Evolutionary conservation across 1,140 invertebrate species (phyloP), one percentile per base, ranked within the genome.

Genomic region (Antheraea pernyi): DNA sequence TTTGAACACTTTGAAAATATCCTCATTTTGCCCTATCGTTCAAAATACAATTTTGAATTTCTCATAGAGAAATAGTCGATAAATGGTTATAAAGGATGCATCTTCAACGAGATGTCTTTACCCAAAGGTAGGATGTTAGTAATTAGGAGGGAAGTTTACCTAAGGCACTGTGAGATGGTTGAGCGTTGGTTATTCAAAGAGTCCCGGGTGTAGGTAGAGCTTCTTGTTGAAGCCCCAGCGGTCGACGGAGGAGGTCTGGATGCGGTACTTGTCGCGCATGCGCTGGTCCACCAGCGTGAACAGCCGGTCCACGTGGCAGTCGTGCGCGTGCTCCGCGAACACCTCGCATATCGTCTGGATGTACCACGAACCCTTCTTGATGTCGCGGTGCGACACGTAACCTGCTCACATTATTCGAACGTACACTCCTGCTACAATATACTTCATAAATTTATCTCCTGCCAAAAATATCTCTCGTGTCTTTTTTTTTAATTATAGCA

Each of bases 271-370:
- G 61, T 72, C 67, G 73, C 86, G 76, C 70, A 95, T 84, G 65
- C 87, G 79, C 72, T 83, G 63, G 75, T 94, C 91, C 7, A 96
- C 95, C 74, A 94, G 93, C 73, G 93, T 94, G 59, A 97, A 91
- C 74, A 97, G 93, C 78, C 95, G 93, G 72, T 94, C 93, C 19
- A 97, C 78, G 80, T 96, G 93, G 39, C 89, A 91, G 75, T 94
- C 86, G 76, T 94, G 91, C 9, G 96, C 96, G 77, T 95, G 86
- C 60, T 94, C 92, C 88, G 96, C 96, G 81, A 97, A 96, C 70
- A 95, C 93, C 79, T 95, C 91, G 86, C 96, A 97, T 62, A 97
- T 90, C 67, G 94, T 92, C 81, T 96, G 95, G 66, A 97, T 95
- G 79, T 96, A 97, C 95, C 96, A 97, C 66, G 95, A 95, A 18